Evolutionary conservation across 2,797 vertebrate genomes (phyloP).

Genomic region (Arnoldichthys spilopterus): DNA sequence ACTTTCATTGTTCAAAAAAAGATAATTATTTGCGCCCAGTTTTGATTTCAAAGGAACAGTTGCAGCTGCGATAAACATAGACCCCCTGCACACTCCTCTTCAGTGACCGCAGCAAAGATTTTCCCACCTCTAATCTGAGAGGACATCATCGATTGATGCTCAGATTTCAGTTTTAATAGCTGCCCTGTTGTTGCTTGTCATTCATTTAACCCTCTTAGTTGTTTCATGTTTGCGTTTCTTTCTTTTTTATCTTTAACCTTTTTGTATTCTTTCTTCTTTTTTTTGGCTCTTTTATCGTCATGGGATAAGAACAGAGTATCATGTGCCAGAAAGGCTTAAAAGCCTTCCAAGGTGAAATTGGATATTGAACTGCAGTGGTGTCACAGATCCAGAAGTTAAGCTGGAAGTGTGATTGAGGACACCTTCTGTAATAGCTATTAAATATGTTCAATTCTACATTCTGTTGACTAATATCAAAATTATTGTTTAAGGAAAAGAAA

Average conservation of each 20-base stretch:
- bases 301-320: slow-evolving; percentile 5
- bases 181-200: slow-evolving; percentile 9
- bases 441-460: background rate
- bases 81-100: background rate
- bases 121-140: background rate
- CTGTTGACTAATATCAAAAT: too few species aligned
- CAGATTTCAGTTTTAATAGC: slow-evolving; percentile 7
- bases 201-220: background rate
- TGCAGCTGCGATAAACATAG: background rate
- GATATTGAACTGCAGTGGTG: slow-evolving; percentile 14
- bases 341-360: slow-evolving; percentile 11
- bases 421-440: background rate
- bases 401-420: slow-evolving; percentile 3
- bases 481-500: too few species aligned
- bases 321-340: slow-evolving; percentile 16
- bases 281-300: background rate
- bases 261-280: background rate
- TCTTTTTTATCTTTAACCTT: background rate
- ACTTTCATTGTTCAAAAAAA: too few species aligned
- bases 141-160: background rate
- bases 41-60: background rate
- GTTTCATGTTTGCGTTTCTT: background rate
- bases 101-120: background rate
- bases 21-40: too few species aligned
- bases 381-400: slow-evolving; percentile 28